phyloP scores from a whole-genome alignment of 2,888 invertebrate genomes.

The Ryuthela nishihirai region DNA sequence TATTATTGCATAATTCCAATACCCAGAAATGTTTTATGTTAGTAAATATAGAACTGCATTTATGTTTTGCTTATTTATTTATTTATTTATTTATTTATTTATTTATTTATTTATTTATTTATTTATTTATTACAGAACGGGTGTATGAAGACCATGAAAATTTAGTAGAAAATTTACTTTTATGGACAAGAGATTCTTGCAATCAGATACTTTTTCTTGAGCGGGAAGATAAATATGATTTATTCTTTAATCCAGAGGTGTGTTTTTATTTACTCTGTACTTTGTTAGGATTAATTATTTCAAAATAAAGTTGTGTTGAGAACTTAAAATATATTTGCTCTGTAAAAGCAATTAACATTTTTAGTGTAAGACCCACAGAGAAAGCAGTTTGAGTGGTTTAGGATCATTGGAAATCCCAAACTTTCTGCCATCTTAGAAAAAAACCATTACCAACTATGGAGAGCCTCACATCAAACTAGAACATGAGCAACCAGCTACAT shows the following conservation, averaged over 20 bases:
- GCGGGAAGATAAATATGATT: slow-evolving; percentile 60
- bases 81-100: no score
- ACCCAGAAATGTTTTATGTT: background rate
- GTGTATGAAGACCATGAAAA: slow-evolving; percentile 97
- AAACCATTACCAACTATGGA: no score
- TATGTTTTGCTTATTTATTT: background rate
- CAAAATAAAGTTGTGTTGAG: no score
- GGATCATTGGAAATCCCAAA: no score
- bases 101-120: slow-evolving; percentile 43
- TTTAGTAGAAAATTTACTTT: slow-evolving; percentile 90
- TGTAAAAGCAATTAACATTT: no score
- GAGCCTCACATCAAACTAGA: no score
- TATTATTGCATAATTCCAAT: background rate
- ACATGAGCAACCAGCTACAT: no score
- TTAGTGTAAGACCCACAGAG: no score
- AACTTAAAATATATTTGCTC: no score
- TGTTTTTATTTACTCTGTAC: slow-evolving; percentile 15
- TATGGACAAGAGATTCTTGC: slow-evolving; percentile 95
- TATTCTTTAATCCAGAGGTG: slow-evolving; percentile 80
- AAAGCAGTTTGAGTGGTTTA: no score
- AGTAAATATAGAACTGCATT: background rate
- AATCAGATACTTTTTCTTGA: slow-evolving; percentile 83
- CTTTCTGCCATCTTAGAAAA: no score
- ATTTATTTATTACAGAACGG: slow-evolving; percentile 80
- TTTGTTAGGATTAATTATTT: background rate